Evolutionary conservation across 1,140 invertebrate genomes (phyloP), one percentile per base, ranked within the genome.

Genomic region (Radopholus similis): DNA sequence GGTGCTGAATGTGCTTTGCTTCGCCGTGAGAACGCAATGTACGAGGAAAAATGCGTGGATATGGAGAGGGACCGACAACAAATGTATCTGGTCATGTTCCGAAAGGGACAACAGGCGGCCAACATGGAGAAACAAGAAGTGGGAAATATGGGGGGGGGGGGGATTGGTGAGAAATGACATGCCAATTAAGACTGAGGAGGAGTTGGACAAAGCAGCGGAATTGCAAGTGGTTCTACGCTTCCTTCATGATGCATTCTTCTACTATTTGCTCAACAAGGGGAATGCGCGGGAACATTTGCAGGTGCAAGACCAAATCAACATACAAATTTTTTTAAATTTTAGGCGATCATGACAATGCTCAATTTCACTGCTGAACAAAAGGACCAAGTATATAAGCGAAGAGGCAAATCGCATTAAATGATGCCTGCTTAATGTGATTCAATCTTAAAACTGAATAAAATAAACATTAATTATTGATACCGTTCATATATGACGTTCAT

Each of bases 301-400:
- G 56, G 68, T 73, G 23, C 21, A 23, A 38, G 42, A 44, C n/a
- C 8, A 38, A 5, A 38, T 2, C 13, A 15, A 1, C n/a, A 34
- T 35, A 21, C 8, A 21, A 21, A 9, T 34, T 60, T 58, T 15
- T 21, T 68, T 32, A 32, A 26, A 54, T 64, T 42, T 75, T 21
- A 75, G 77, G 78, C 75, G n/a, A 81, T 81, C 13, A 82, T 81
- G 78, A 82, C 80, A 18, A 81, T 81, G 68, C 60, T 81, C 15
- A 81, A 83, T 56, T 81, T 81, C 49, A 78, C 78, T 1, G 21
- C 67, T 38, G 44, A 64, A 37, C 78, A 81, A 51, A 82, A 81
- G 28, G 77, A 82, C 21, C 74, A 81, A 26, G 64, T 80, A 18
- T 59, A 62, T 18, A 68, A 60, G 28, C 51, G 67, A 38, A 58